Conservation (phyloP, 2,113 vertebrate species). For the Megaleporinus macrocephalus region DNA sequence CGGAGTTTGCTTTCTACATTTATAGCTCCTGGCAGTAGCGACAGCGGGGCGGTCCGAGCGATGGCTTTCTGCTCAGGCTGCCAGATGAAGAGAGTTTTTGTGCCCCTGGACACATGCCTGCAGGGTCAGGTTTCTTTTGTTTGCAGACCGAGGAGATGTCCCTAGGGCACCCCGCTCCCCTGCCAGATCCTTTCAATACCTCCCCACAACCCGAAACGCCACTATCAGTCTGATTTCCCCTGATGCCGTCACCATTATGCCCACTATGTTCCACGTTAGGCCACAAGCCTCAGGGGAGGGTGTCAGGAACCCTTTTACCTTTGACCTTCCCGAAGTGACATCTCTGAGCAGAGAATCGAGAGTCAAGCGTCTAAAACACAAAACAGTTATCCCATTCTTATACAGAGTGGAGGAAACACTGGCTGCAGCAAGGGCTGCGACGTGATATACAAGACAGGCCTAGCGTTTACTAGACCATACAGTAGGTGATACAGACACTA, state of each 20-base stretch:
- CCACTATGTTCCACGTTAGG: not conserved
- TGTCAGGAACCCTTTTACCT: conserved; percentile 41
- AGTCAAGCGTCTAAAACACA: conserved; percentile 8
- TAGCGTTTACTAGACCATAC: not conserved
- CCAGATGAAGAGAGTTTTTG: conserved; percentile 82
- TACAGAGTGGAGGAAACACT: not conserved
- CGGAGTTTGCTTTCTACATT: conserved; percentile 83
- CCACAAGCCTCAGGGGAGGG: not conserved
- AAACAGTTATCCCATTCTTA: not conserved
- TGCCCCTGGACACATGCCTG: conserved; percentile 78
- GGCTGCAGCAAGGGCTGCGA: not conserved
- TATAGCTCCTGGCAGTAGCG: conserved; percentile 84
- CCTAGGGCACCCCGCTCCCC: conserved; percentile 70
- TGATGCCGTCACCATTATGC: conserved; percentile 20
- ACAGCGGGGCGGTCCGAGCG: conserved; percentile 62
- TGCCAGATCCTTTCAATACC: conserved; percentile 59
- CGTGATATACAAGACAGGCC: not conserved
- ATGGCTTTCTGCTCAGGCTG: conserved; percentile 63
- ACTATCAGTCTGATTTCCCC: conserved; percentile 63
- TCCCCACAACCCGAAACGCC: conserved; percentile 13
- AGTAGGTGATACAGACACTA: not conserved
- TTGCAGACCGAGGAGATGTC: conserved; percentile 79
- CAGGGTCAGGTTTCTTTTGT: conserved; percentile 74
- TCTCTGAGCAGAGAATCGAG: conserved; percentile 13
- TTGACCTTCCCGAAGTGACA: conserved; percentile 55